Conservation (phyloP, 2,113 vertebrate species). For the Atlantisia rogersi region DNA sequence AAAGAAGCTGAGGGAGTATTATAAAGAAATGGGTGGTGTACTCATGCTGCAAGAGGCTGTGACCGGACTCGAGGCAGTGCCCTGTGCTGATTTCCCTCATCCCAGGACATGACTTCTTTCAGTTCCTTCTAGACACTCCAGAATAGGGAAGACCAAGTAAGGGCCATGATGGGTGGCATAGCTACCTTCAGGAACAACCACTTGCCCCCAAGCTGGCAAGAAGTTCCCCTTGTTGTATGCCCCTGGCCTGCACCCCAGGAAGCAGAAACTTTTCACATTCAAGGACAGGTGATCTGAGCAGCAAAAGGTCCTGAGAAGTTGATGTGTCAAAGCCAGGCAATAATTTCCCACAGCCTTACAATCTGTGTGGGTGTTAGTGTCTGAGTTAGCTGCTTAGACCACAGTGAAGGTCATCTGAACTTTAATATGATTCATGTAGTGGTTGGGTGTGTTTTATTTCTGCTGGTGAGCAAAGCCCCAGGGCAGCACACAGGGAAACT, state of each 20-base stretch:
- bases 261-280: not conserved
- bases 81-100: not conserved
- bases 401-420: not conserved
- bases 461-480: not conserved
- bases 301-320: not conserved
- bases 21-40: not conserved
- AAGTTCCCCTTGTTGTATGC: accelerated
- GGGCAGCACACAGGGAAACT: not conserved
- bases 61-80: not conserved
- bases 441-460: not conserved
- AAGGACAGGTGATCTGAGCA: not conserved
- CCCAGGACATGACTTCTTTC: not conserved
- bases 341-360: not conserved
- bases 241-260: not conserved
- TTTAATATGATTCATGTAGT: not conserved
- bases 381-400: not conserved
- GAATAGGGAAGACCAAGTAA: not conserved
- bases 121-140: not conserved
- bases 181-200: not conserved
- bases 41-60: not conserved
- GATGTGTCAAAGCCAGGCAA: not conserved
- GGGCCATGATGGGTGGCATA: not conserved
- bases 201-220: not conserved
- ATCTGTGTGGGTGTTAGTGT: not conserved
- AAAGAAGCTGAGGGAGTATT: not conserved